A percentile compares a stretch with the other conserved stretches of the same genome.
These are phyloP conservation scores for Gorsachius magnificus DNA, from an alignment of 2,797 vertebrate species.

Conservation along the genomic window DNA sequence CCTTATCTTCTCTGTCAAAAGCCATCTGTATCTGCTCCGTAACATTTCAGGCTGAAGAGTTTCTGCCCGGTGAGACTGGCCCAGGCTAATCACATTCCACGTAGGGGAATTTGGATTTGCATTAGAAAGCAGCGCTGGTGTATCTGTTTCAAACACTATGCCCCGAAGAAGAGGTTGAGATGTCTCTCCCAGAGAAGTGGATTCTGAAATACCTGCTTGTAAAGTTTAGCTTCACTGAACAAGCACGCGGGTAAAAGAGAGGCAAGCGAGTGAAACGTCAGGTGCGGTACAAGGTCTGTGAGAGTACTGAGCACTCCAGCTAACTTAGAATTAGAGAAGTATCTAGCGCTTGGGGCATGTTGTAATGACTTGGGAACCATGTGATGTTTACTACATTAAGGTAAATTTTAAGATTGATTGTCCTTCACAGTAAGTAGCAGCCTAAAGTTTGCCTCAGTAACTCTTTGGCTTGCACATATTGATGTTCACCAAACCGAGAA, in stretches of 20 bases:
- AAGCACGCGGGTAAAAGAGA: neutral
- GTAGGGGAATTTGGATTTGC: neutral
- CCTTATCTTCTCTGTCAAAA: neutral
- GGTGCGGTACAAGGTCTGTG: neutral
- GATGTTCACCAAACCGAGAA: neutral
- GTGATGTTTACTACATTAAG: neutral
- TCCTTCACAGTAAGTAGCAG: neutral
- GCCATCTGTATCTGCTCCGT: neutral
- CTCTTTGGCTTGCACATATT: neutral
- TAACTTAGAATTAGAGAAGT: neutral
- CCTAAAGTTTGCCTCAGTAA: neutral
- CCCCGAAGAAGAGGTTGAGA: neutral
- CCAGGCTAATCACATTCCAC: neutral
- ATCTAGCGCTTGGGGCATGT: neutral
- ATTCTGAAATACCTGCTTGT: neutral
- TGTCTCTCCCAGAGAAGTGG: neutral
- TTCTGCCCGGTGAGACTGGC: neutral
- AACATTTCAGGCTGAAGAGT: neutral
- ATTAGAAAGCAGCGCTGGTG: neutral
- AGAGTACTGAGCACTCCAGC: neutral
- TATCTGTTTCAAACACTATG: neutral
- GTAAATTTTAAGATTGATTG: conserved; percentile 1
- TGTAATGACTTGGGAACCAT: neutral
- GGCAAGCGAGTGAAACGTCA: neutral
- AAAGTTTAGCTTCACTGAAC: neutral